Percentiles rank a stretch among this genome's conserved stretches.
phyloP scores from a whole-genome alignment of 2,888 invertebrate species.

The Aricia artaxerxes region DNA sequence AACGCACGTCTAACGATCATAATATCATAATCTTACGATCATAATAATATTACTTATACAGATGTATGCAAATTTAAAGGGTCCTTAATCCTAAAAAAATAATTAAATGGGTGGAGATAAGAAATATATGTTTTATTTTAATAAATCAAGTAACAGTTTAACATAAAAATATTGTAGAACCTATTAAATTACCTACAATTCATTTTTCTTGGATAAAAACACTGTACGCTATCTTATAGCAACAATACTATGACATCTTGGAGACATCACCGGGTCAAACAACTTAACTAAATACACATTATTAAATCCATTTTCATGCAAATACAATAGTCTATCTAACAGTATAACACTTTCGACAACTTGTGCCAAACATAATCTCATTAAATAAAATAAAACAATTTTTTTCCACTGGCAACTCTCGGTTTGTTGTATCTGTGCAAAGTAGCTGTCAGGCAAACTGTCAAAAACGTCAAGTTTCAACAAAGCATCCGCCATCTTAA shows the following conservation, averaged over 20 bases:
- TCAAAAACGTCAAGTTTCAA: conserved; percentile 76
- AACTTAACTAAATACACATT: conserved; percentile 84
- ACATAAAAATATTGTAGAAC: background rate
- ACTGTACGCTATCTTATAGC: conserved; percentile 69
- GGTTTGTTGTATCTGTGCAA: conserved; percentile 48
- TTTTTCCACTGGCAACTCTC: conserved; percentile 72
- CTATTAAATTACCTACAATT: background rate
- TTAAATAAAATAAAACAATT: conserved; percentile 87
- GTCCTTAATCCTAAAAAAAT: no score
- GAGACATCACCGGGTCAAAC: conserved; percentile 92
- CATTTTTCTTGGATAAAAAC: no score
- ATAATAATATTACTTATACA: no score
- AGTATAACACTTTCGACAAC: conserved; percentile 90
- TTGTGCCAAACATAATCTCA: conserved; percentile 88
- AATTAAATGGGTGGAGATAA: background rate
- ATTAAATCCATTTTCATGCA: conserved; percentile 82
- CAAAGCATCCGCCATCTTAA: conserved; percentile 83
- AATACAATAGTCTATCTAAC: conserved; percentile 89
- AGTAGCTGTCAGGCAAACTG: conserved; percentile 54
- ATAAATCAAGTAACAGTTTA: background rate
- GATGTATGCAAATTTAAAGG: no score
- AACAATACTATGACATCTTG: conserved; percentile 89
- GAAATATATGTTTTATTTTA: background rate
- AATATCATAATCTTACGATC: no score
- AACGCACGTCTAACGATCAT: no score